Percentiles rank a stretch among this genome's conserved stretches.
Evolutionary conservation across 2,797 vertebrate genomes (phyloP).

Genomic region (Molothrus ater): DNA sequence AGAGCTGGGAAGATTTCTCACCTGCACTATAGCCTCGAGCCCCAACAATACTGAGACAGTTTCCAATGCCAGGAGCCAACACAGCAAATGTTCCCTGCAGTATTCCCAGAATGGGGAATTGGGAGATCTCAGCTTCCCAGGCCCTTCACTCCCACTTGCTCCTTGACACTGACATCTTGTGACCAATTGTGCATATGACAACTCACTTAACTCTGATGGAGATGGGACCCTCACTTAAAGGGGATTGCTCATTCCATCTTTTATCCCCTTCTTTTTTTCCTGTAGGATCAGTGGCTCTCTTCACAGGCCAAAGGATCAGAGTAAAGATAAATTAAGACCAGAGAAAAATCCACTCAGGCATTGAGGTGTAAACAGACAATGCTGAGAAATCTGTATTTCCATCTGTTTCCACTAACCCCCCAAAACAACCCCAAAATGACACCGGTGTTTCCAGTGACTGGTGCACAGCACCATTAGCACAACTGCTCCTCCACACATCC

Average conservation of each 20-base stretch:
- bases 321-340: neutral
- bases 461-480: neutral
- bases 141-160: neutral
- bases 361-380: neutral
- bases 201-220: neutral
- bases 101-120: neutral
- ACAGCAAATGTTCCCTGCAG: neutral
- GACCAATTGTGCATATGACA: neutral
- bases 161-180: neutral
- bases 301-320: neutral
- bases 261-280: neutral
- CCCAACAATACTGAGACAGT: rapidly evolving
- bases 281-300: neutral
- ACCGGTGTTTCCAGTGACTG: neutral
- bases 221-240: neutral
- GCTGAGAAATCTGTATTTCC: neutral
- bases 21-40: neutral
- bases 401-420: neutral
- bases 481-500: rapidly evolving
- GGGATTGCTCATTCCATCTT: neutral
- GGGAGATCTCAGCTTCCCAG: neutral
- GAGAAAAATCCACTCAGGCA: neutral
- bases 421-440: neutral
- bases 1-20: neutral
- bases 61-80: neutral